Conservation (phyloP, 1,140 invertebrate species). For the Rhagoletis pomonella region DNA sequence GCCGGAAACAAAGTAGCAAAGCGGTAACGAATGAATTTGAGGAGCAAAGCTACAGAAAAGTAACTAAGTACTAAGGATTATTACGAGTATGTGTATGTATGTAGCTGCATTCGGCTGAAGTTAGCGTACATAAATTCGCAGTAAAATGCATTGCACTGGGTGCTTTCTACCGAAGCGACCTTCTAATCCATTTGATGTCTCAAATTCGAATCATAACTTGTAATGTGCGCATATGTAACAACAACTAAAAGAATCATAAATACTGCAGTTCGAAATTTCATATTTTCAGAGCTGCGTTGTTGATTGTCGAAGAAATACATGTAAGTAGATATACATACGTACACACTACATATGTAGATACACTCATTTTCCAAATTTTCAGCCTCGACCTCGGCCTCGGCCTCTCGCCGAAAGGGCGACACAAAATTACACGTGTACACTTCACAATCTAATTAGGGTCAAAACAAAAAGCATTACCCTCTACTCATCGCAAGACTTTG, state of each 20-base stretch:
- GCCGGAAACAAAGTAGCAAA: no score
- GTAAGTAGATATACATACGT: neutral
- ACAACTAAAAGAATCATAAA: no score
- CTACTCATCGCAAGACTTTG: neutral
- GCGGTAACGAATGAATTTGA: no score
- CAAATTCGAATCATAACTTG: no score
- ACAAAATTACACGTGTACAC: neutral
- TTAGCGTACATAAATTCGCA: neutral
- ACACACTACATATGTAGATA: neutral
- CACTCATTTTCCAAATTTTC: neutral
- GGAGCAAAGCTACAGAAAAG: no score
- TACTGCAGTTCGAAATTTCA: no score
- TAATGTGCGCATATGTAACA: no score
- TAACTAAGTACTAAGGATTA: neutral
- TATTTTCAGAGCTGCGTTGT: no score
- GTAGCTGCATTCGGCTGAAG: neutral
- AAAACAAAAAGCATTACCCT: conserved; percentile 18
- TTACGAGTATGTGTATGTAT: no score
- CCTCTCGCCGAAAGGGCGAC: neutral
- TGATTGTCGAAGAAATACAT: no score
- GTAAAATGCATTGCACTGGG: neutral
- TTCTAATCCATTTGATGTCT: no score
- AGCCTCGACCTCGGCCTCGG: no score
- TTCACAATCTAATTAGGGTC: conserved; percentile 12
- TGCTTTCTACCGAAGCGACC: neutral